These are phyloP conservation scores for Drosophila cracens DNA, from an alignment of 2,888 invertebrate genomes.

Conservation along the genomic window DNA sequence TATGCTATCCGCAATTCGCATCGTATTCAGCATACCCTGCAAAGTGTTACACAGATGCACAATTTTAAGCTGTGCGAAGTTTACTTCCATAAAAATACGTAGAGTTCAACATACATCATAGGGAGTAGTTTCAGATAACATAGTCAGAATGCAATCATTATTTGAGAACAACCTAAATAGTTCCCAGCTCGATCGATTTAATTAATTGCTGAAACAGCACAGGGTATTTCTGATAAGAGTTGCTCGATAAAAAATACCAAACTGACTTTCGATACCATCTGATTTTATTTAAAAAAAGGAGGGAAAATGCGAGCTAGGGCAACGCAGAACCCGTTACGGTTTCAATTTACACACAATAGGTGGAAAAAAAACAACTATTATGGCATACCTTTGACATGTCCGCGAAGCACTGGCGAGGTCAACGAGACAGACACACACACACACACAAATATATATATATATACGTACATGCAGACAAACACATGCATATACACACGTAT, in stretches of 20 bases:
- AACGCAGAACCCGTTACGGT: conserved; percentile 37
- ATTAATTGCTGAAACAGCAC: background rate
- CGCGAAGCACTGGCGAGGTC: conserved; percentile 32
- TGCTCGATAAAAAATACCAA: background rate
- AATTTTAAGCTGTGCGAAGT: background rate
- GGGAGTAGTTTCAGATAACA: background rate
- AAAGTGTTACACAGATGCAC: background rate
- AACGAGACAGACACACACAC: conserved; percentile 26
- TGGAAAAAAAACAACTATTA: conserved; percentile 57
- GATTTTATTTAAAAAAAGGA: conserved; percentile 9
- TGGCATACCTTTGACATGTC: conserved; percentile 53
- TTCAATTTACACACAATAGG: conserved; percentile 68
- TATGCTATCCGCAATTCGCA: background rate
- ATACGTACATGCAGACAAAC: background rate
- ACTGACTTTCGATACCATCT: background rate
- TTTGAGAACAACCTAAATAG: background rate
- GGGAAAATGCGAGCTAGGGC: conserved; percentile 9
- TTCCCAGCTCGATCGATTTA: background rate
- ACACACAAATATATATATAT: conserved; percentile 1
- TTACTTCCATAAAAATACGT: background rate
- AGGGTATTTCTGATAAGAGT: conserved; percentile 1
- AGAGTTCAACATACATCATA: background rate
- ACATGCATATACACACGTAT: background rate
- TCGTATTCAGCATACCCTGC: conserved; percentile 7
- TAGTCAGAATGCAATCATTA: background rate